These are phyloP conservation scores for Rafetus swinhoei DNA, from an alignment of 2,113 vertebrate genomes.

Conservation along the genomic window DNA sequence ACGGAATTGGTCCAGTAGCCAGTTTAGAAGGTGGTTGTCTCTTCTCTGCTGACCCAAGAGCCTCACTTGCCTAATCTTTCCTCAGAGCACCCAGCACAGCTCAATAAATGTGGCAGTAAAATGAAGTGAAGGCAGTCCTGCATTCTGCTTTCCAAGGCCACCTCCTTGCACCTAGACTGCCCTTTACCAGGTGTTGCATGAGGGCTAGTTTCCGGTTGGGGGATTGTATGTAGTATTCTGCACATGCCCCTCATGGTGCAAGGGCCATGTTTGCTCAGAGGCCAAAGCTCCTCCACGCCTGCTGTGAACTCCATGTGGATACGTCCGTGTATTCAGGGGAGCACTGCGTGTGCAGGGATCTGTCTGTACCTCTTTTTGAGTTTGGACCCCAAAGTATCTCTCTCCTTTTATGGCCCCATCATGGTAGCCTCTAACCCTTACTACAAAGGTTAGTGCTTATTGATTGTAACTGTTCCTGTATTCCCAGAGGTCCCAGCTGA, in stretches of 20 bases:
- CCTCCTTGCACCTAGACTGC: background rate
- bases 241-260: background rate
- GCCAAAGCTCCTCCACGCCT: background rate
- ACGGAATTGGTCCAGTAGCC: background rate
- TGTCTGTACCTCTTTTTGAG: background rate
- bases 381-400: background rate
- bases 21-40: background rate
- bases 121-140: background rate
- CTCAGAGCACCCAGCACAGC: slow-evolving; percentile 29
- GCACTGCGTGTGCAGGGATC: background rate
- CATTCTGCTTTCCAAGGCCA: background rate
- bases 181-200: background rate
- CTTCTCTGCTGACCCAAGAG: background rate
- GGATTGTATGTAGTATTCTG: background rate
- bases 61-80: background rate
- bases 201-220: background rate
- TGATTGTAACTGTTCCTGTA: background rate
- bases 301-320: background rate
- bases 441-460: too few relatives aligned
- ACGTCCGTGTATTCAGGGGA: background rate
- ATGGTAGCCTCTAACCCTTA: background rate
- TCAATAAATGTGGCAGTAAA: slow-evolving; percentile 14
- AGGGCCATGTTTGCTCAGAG: background rate
- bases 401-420: background rate
- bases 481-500: background rate